Conservation (phyloP, 2,888 invertebrate genomes). For the Ptychoptera albimana region DNA sequence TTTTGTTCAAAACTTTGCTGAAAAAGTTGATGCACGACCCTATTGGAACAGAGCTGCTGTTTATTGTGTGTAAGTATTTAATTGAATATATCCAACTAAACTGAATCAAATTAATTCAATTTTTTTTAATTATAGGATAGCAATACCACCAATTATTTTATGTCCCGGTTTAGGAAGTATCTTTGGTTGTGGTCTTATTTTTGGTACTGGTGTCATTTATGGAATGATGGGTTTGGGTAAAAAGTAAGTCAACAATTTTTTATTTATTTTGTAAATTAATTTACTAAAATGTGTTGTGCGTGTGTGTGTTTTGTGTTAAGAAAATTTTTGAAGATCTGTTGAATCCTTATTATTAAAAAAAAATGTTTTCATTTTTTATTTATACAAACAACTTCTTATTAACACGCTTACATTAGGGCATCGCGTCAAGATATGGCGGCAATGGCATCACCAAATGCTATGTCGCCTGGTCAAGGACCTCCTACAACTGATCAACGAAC, state of each 20-base stretch:
- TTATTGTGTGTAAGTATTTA: slow-evolving; percentile 62
- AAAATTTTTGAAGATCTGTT: background rate
- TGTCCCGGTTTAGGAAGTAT: slow-evolving; percentile 59
- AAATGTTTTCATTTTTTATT: background rate
- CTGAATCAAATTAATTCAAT: background rate
- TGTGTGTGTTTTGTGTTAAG: background rate
- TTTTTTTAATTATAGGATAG: slow-evolving; percentile 40
- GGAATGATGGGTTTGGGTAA: slow-evolving; percentile 90
- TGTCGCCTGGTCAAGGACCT: slow-evolving; percentile 43
- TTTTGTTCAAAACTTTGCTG: slow-evolving; percentile 74
- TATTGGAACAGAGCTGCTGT: slow-evolving; percentile 78
- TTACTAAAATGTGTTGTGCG: background rate
- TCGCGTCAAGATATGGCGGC: slow-evolving; percentile 74
- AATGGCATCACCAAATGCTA: slow-evolving; percentile 51
- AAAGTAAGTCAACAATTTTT: slow-evolving; percentile 56
- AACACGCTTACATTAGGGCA: slow-evolving; percentile 38
- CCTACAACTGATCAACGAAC: slow-evolving; percentile 50
- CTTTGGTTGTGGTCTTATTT: slow-evolving; percentile 78
- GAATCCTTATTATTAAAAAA: background rate
- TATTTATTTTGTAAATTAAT: background rate
- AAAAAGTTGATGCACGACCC: slow-evolving; percentile 67
- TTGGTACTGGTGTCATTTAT: slow-evolving; percentile 76
- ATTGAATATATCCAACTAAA: background rate
- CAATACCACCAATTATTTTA: slow-evolving; percentile 64
- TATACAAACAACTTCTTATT: slow-evolving; percentile 1